Base-by-base conservation (phyloP, 64 coral and sea anemone species). In the Stylophora pistillata region DNA sequence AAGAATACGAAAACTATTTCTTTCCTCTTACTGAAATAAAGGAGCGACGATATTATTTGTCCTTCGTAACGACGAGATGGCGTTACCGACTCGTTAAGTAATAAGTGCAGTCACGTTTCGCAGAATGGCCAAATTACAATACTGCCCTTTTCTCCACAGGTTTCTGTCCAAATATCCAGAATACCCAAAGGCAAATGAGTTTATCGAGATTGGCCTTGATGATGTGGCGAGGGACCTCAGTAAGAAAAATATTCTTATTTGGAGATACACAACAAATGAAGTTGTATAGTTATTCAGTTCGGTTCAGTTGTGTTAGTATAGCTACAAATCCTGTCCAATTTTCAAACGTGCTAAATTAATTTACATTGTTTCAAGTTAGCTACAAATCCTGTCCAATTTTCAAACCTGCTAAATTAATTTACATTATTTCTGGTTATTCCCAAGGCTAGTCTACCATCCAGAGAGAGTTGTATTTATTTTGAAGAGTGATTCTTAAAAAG, bases 121-220 rank as follows among this genome's bases (percentile, higher is more conserved):
- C 7, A 47, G 37, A 47, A 47, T 47, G 37, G 37, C 37, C 3
- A 47, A 47, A 7, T 47, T 47, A 64, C 53, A 47, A 25, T 16
- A 55, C 54, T 26, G 18, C n/a, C 80, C 21, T 89, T 18, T 72
- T 89, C 74, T 25, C 17, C 30, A 74, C 90, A 99, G 97, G 71
- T 99, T 99, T 88, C 71, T 99, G 10, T 91, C 97, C 21, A 99
- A 93, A 80, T 99, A 95, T 58, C 97, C 97, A 53, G 97, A 99
- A 58, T 87, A 87, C 3, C 93, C 97, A 9, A 80, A 88, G 0
- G 20, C 63, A 72, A 78, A 84, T 61, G 76, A 95, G 60, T 78
- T 82, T 20, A 99, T 99, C 53, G 97, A 99, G 64, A 99, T 99
- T 55, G 78, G 93, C 28, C 80, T 99, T 52, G 97, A 99, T 93